A percentile compares a stretch with the other conserved stretches of the same genome.
Conservation (phyloP, 2,113 vertebrate genomes). For the Syngnathus typhle region DNA sequence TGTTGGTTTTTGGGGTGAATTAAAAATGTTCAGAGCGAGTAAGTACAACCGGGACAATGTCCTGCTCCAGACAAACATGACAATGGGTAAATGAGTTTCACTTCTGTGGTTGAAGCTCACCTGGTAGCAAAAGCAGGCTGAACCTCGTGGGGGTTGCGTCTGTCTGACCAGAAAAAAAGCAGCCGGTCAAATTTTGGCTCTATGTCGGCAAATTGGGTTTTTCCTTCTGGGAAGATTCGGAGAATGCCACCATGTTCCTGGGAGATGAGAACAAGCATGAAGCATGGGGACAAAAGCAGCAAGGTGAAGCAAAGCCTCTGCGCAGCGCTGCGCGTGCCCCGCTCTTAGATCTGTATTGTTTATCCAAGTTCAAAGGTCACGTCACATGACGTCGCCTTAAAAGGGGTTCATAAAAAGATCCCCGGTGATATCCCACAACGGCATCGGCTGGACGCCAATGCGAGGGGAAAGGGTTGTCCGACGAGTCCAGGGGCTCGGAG, state of each 20-base stretch:
- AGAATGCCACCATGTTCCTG: slow-evolving; percentile 94
- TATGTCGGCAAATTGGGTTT: slow-evolving; percentile 95
- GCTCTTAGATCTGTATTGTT: background rate
- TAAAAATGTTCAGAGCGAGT: too few species aligned
- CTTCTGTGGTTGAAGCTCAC: slow-evolving; percentile 49
- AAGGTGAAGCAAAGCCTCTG: slow-evolving; percentile 21
- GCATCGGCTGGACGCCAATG: slow-evolving; percentile 34
- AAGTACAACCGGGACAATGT: too few species aligned
- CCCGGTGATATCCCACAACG: slow-evolving; percentile 8
- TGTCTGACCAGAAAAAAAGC: slow-evolving; percentile 97
- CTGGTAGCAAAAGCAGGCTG: slow-evolving; percentile 92
- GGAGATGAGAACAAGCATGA: slow-evolving; percentile 42
- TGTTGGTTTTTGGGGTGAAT: too few species aligned
- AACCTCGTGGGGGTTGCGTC: slow-evolving; percentile 97
- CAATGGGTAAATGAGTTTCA: too few species aligned
- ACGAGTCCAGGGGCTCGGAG: slow-evolving; percentile 35
- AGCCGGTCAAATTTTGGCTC: slow-evolving; percentile 97
- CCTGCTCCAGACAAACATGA: too few species aligned
- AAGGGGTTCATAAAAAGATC: slow-evolving; percentile 3
- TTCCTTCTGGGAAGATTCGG: slow-evolving; percentile 97
- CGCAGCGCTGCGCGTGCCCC: background rate
- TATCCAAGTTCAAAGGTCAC: slow-evolving; percentile 4
- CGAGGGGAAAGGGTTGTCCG: slow-evolving; percentile 47
- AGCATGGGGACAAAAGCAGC: slow-evolving; percentile 33
- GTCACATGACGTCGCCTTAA: background rate